phyloP scores from a whole-genome alignment of 2,888 invertebrate species.

The Eilema depressum region DNA sequence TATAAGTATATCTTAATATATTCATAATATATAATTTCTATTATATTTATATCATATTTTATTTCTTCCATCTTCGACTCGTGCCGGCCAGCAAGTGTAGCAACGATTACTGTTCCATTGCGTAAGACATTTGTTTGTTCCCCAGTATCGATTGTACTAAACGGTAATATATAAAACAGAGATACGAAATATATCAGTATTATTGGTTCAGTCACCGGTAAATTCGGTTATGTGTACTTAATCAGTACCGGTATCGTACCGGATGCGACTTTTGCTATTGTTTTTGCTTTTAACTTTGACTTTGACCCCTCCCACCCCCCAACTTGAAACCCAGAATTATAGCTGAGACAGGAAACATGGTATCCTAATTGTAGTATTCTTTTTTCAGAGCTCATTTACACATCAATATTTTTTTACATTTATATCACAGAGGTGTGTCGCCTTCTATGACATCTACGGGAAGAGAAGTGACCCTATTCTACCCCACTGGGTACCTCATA shows the following conservation, averaged over 20 bases:
- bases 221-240: neutral
- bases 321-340: too few species aligned
- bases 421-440: too few species aligned
- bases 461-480: too few species aligned
- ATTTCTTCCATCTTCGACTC: constrained; percentile 63
- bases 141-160: constrained; percentile 41
- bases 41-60: constrained; percentile 43
- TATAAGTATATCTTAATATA: neutral
- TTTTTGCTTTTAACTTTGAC: too few species aligned
- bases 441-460: too few species aligned
- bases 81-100: constrained; percentile 74
- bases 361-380: too few species aligned
- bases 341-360: too few species aligned
- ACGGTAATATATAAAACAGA: constrained; percentile 13
- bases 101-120: constrained; percentile 77
- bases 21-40: constrained; percentile 26
- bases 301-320: too few species aligned
- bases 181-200: constrained; percentile 4
- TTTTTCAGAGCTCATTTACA: too few species aligned
- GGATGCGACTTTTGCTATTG: neutral
- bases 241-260: neutral
- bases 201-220: neutral
- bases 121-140: constrained; percentile 73
- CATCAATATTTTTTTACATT: too few species aligned
- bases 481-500: too few species aligned